These are phyloP conservation scores for Apis mellifera DNA, from an alignment of 1,140 invertebrate genomes.

Conservation along the genomic window Amel_HAv3.1 CM009940.2:9882001-9882500, in stretches of 20 bases:
- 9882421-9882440: not conserved
- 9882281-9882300: conserved; percentile 1
- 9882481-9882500: not conserved
- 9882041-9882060: not conserved
- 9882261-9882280: not conserved
- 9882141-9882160: conserved; percentile 50
- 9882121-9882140: conserved; percentile 30
- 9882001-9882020: not conserved
- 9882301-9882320: not conserved
- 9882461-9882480: not conserved
- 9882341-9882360: not conserved
- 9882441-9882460: not conserved
- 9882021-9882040: not conserved
- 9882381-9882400: not conserved
- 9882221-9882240: not conserved
- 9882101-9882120: not conserved
- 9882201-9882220: not conserved
- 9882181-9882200: not conserved
- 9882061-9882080: conserved; percentile 1
- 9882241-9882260: not conserved
- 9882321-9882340: not conserved
- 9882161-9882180: conserved; percentile 12
- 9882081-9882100: not conserved
- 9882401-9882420: not conserved
- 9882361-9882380: not conserved